phyloP scores from a whole-genome alignment of 53 echinoderm and acorn worm species.

The Glandiceps talaboti region DNA sequence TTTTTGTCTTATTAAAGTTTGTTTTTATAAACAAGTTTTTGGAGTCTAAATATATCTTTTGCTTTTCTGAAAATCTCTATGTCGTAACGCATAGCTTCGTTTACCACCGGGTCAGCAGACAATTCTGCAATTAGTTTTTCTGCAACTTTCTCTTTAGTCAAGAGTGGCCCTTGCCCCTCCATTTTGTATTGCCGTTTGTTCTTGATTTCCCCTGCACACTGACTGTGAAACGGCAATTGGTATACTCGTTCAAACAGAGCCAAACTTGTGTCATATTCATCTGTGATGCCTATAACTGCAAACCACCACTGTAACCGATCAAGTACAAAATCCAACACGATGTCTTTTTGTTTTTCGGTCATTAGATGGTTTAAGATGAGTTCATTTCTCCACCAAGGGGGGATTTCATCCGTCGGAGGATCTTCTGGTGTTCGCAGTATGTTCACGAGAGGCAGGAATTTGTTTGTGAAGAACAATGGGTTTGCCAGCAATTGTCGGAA shows the following conservation, averaged over 20 bases:
- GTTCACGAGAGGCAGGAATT: not conserved
- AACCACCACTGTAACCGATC: conserved; percentile 68
- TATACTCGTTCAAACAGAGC: conserved; percentile 56
- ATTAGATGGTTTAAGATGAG: conserved; percentile 32
- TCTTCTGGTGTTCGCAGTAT: not conserved
- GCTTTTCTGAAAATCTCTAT: conserved; percentile 50
- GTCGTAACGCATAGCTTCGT: conserved; percentile 41
- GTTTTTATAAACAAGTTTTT: not conserved
- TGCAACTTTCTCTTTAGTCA: conserved; percentile 3
- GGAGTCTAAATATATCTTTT: conserved; percentile 34
- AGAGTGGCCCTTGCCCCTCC: not conserved
- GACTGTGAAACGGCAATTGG: conserved; percentile 42
- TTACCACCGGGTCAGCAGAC: conserved; percentile 30
- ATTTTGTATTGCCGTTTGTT: conserved; percentile 16
- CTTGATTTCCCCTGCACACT: conserved; percentile 15
- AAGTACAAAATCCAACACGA: conserved; percentile 33
- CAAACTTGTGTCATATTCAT: conserved; percentile 62
- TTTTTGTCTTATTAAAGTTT: not conserved
- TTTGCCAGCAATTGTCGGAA: conserved; percentile 64
- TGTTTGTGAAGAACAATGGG: conserved; percentile 34
- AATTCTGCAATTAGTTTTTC: conserved; percentile 24
- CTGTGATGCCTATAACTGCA: conserved; percentile 60
- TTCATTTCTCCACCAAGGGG: conserved; percentile 65
- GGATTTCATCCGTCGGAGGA: not conserved
- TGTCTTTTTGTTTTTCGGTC: conserved; percentile 22